Percentiles rank a stretch among this genome's conserved stretches.
Evolutionary conservation across 1,140 invertebrate genomes (phyloP).

Genomic region (Micrasema longulum): DNA sequence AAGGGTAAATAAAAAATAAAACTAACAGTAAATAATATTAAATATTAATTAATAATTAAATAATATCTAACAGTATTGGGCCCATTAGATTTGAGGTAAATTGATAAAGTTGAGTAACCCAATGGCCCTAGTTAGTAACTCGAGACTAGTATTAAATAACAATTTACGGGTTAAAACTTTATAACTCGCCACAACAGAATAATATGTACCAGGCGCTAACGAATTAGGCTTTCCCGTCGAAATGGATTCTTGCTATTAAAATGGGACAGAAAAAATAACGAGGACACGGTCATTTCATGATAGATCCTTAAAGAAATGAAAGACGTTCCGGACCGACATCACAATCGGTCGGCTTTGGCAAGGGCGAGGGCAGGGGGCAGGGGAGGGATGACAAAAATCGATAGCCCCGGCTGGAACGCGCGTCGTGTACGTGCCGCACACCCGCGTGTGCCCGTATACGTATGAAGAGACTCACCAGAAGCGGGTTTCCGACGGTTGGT

Average conservation of each 20-base stretch:
- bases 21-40: too few relatives aligned
- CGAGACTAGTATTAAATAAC: too few relatives aligned
- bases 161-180: too few relatives aligned
- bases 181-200: too few relatives aligned
- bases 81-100: too few relatives aligned
- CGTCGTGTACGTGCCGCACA: conserved; percentile 60
- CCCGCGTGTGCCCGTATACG: conserved; percentile 11
- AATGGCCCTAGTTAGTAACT: too few relatives aligned
- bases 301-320: background rate
- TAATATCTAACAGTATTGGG: too few relatives aligned
- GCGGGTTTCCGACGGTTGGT: too few relatives aligned
- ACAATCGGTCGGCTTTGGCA: background rate
- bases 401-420: conserved; percentile 62
- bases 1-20: too few relatives aligned
- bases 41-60: too few relatives aligned
- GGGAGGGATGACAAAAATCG: conserved; percentile 66
- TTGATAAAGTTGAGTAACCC: too few relatives aligned
- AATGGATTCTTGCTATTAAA: background rate
- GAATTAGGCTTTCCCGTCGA: background rate
- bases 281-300: background rate
- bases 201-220: too few relatives aligned
- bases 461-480: background rate
- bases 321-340: background rate
- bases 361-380: conserved; percentile 52
- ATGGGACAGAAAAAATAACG: background rate